Percentiles rank a stretch among this genome's conserved stretches.
phyloP scores from a whole-genome alignment of 2,113 vertebrate genomes.

The Nymphicus hollandicus region DNA sequence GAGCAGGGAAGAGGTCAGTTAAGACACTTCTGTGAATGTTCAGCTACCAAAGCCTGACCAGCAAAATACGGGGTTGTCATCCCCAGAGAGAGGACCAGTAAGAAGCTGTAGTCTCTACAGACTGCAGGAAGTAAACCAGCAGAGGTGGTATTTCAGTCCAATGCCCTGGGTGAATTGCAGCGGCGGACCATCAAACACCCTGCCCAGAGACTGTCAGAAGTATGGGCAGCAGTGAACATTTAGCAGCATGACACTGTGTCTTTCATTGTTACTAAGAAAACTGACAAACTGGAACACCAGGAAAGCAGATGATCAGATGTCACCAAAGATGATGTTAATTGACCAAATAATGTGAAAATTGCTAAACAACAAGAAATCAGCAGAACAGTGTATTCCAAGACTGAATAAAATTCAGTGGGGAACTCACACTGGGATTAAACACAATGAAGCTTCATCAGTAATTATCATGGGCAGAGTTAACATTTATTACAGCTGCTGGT shows the following conservation, averaged over 20 bases:
- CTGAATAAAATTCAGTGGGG: not conserved
- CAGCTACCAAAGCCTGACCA: not conserved
- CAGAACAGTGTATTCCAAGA: not conserved
- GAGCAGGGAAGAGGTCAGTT: not conserved
- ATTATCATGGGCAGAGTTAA: not conserved
- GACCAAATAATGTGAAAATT: not conserved
- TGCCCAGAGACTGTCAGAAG: not conserved
- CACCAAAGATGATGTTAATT: not conserved
- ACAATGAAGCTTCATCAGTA: not conserved
- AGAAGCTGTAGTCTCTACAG: not conserved
- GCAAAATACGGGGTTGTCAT: fast-evolving
- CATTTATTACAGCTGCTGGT: not conserved
- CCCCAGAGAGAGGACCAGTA: not conserved
- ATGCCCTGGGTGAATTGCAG: not conserved
- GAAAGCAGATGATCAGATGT: not conserved
- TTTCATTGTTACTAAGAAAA: not conserved
- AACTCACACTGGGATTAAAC: not conserved
- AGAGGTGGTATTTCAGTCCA: not conserved
- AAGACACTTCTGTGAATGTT: not conserved
- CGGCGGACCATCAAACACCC: not conserved
- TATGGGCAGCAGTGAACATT: not conserved
- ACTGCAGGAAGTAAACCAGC: not conserved
- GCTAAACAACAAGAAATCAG: not conserved
- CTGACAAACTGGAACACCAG: not conserved
- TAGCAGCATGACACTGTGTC: not conserved